Evolutionary conservation across 2,888 invertebrate species (phyloP).

Genomic region (Scelioninae gen. 1): DNA sequence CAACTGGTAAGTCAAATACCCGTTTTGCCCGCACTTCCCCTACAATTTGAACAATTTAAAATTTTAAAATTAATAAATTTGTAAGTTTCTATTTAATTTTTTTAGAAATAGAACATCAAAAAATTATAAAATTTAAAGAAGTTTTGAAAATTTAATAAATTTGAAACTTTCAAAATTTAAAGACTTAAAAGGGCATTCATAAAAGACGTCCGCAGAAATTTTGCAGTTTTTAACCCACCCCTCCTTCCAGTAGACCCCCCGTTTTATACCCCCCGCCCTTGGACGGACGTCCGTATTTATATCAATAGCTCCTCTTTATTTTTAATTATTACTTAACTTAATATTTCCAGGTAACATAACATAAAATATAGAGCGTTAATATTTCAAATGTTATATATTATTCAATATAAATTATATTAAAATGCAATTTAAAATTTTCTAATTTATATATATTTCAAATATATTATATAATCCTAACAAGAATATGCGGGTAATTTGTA

Average conservation of each 20-base stretch:
- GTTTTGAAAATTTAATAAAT: too few species aligned
- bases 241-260: constrained; percentile 13
- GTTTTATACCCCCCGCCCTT: constrained; percentile 11
- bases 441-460: too few species aligned
- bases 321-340: constrained; percentile 1
- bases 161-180: too few species aligned
- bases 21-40: too few species aligned
- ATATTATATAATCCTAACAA: neutral
- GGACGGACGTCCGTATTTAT: neutral
- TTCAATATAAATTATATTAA: neutral
- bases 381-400: neutral
- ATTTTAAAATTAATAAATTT: too few species aligned
- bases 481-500: neutral
- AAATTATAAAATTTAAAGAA: too few species aligned
- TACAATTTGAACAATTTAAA: too few species aligned
- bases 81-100: too few species aligned
- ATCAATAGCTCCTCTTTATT: neutral
- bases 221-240: constrained; percentile 3
- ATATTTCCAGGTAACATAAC: constrained; percentile 1
- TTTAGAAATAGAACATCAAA: too few species aligned
- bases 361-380: neutral
- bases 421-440: too few species aligned
- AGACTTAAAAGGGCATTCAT: neutral
- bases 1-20: too few species aligned
- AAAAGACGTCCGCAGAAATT: constrained; percentile 21